Evolutionary conservation across 2,113 vertebrate genomes (phyloP), one percentile per base, ranked within the genome.

Genomic region (Cottus gobio): DNA sequence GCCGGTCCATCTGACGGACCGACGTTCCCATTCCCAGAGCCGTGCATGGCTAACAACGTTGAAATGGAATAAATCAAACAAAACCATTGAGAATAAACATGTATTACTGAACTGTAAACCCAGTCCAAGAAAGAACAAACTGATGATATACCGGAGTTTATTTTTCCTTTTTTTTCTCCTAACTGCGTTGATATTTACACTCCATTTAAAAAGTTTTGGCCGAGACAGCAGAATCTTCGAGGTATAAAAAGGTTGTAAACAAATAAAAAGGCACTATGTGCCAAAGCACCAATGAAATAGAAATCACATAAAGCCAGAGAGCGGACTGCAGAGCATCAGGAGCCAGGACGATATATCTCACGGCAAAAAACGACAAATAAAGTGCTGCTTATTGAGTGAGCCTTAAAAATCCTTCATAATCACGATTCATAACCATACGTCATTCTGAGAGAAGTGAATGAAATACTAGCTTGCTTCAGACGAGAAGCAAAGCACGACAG

Each of bases 401-500:
- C 48, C 52, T 46, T 75, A 34, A 73, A 62, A 84, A 71, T 73
- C 48, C 1, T 70, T 82, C 52, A 57, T 37, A 69, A 82, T 82
- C 71, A 62, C 63, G 62, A 50, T 79, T 48, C 67, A 72, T 82
- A 37, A 75, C 54, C 69, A 37, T 42, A 42, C n/a, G 36, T 67
- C 77, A 48, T 9, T 28, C 4, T 28, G 71, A 11, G 7, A 48
- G 57, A 52, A 62, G 31, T 56, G 42, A 60, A 9, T 65, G 61
- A 71, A 78, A 68, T 60, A 50, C 37, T 34, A 34, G 36, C 5
- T 65, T 11, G 0, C 36, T 26, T 58, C 39, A 46, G 46, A 71
- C 4, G 31, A 15, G 70, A 39, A 26, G 48, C 46, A 37, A 13
- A 68, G n/a, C 24, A 10, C 7, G 31, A 30, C 44, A 52, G 37